Conservation (phyloP, 2,888 invertebrate species). For the Macrophya annulata region DNA sequence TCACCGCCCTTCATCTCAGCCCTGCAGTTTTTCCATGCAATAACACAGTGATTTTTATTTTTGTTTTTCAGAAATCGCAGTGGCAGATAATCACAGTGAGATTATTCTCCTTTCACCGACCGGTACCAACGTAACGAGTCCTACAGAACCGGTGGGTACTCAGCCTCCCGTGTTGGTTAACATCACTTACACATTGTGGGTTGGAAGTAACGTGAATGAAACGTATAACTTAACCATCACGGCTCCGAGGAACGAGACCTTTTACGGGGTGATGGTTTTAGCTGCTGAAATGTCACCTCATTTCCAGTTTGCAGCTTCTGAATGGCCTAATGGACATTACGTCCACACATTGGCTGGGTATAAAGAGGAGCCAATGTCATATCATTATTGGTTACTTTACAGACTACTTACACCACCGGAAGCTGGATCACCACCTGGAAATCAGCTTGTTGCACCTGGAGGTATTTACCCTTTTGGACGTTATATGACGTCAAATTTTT, state of each 20-base stretch:
- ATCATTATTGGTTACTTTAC: slow-evolving; percentile 95
- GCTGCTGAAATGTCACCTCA: slow-evolving; percentile 90
- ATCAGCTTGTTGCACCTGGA: slow-evolving; percentile 93
- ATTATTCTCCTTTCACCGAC: slow-evolving; percentile 60
- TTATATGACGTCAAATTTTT: background rate
- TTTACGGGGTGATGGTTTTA: slow-evolving; percentile 90
- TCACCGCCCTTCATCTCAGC: too few species aligned
- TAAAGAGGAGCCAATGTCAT: slow-evolving; percentile 90
- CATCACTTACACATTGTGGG: slow-evolving; percentile 93
- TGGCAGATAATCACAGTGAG: slow-evolving; percentile 65
- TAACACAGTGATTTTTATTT: background rate
- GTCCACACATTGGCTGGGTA: slow-evolving; percentile 92
- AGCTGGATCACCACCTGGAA: slow-evolving; percentile 90
- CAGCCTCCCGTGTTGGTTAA: slow-evolving; percentile 78
- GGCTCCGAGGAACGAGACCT: slow-evolving; percentile 87
- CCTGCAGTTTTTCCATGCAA: background rate
- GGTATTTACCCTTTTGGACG: slow-evolving; percentile 81
- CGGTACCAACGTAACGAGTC: slow-evolving; percentile 59
- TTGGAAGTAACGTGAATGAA: slow-evolving; percentile 92
- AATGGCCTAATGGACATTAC: slow-evolving; percentile 96
- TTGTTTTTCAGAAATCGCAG: slow-evolving; percentile 63
- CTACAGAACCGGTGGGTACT: slow-evolving; percentile 60
- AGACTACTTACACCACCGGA: slow-evolving; percentile 91
- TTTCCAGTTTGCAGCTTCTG: slow-evolving; percentile 89
- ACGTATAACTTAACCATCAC: slow-evolving; percentile 89